Evolutionary conservation across 2,888 invertebrate species (phyloP), one percentile per base, ranked within the genome.

Genomic region (Microctonus brassicae): DNA sequence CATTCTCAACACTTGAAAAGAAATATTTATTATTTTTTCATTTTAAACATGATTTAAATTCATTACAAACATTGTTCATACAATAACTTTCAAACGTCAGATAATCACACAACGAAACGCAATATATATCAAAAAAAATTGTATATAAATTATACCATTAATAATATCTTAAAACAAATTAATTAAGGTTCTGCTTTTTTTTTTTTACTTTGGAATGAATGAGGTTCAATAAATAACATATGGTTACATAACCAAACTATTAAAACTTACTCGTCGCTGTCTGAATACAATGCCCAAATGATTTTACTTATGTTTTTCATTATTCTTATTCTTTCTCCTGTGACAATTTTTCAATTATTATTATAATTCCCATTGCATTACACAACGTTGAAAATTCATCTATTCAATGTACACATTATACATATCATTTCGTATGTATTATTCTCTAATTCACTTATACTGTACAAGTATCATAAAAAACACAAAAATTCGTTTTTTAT

Each of bases 191-290:
- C 33, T 70, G 69, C 69, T 57, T 33, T 73, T 74, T 57, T 74
- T 57, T 34, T 73, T 74, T 76, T 76, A 77, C 77, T 77, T 78
- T 79, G 79, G 79, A 79, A 78, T 78, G 79, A 79, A 79, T 76
- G 77, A 76, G 77, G 74, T 78, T 74, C 13, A 76, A 79, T 79
- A 79, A 78, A 79, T 77, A 77, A 77, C 73, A 73, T 72, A 73
- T 65, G 62, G 63, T 58, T 34, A 61, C 66, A 42, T 66, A 55
- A 65, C 55, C 11, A 34, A 64, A 72, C 47, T 55, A 52, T 70
- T 34, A 29, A 33, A 17, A 6, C 26, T 52, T 11, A 29, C 26
- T 52, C 33, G 17, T 17, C 58, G 10, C 7, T 29, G 26, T 64
- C 17, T 64, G 36, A 55, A 57, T 39, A 57, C 34, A 57, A 65